Evolutionary conservation across 1,140 invertebrate species (phyloP).

Genomic region (Cyclargus thomasi): DNA sequence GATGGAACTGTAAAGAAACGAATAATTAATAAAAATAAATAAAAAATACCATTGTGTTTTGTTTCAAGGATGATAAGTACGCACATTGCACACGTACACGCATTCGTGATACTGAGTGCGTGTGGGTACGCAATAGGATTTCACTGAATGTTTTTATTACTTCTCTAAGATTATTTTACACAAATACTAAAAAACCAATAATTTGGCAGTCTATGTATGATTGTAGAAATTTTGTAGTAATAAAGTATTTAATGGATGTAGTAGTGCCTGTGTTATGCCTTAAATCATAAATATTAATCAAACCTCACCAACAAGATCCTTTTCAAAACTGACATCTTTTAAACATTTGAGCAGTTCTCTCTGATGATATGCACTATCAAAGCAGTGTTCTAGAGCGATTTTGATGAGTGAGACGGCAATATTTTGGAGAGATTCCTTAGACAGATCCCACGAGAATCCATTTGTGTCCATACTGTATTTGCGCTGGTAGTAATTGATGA

Average conservation of each 20-base stretch:
- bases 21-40: not conserved
- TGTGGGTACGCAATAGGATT: too few species aligned
- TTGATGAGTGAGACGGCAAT: conserved; percentile 73
- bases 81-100: too few species aligned
- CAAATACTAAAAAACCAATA: too few species aligned
- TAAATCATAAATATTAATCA: not conserved
- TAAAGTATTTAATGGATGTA: too few species aligned
- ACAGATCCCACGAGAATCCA: conserved; percentile 74
- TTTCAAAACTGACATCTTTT: conserved; percentile 69
- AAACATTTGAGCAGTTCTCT: conserved; percentile 75
- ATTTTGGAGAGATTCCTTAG: conserved; percentile 59
- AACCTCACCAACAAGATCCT: conserved; percentile 72
- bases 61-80: too few species aligned
- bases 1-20: conserved; percentile 47
- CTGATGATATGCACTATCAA: conserved; percentile 76
- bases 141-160: too few species aligned
- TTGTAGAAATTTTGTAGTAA: too few species aligned
- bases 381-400: conserved; percentile 71
- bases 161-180: too few species aligned
- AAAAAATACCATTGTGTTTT: too few species aligned
- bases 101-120: too few species aligned
- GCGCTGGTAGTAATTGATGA: conserved; percentile 51
- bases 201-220: too few species aligned
- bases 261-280: too few species aligned
- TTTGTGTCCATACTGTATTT: conserved; percentile 55